These are phyloP conservation scores for Notoglanidium macrostoma DNA, from an alignment of 2,797 vertebrate genomes.

Conservation along the genomic window DNA sequence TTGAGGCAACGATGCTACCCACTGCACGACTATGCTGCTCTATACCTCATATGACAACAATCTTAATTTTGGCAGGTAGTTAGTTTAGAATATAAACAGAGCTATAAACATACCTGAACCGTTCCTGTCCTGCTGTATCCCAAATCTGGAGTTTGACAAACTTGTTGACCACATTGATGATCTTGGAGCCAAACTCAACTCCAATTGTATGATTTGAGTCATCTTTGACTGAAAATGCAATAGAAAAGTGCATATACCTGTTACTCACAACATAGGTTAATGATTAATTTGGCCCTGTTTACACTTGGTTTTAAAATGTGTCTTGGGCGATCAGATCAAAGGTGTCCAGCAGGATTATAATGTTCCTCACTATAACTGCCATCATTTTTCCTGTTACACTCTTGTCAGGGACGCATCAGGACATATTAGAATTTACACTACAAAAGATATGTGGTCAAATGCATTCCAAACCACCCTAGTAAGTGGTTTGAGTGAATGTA, in stretches of 20 bases:
- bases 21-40: not conserved
- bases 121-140: conserved; percentile 92
- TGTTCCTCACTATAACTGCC: too few relatives aligned
- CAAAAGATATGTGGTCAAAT: too few relatives aligned
- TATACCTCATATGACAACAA: not conserved
- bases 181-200: conserved; percentile 93
- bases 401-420: too few relatives aligned
- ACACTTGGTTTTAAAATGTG: too few relatives aligned
- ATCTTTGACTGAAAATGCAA: conserved; percentile 82
- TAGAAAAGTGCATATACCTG: not conserved
- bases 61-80: not conserved
- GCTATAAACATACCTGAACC: conserved; percentile 80
- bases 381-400: too few relatives aligned
- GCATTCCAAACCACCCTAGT: too few relatives aligned
- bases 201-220: conserved; percentile 95
- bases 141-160: conserved; percentile 93
- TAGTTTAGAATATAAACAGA: not conserved
- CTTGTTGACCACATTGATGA: conserved; percentile 91
- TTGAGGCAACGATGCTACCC: not conserved
- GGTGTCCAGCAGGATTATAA: too few relatives aligned
- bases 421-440: too few relatives aligned
- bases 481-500: too few relatives aligned
- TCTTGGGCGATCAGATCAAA: too few relatives aligned
- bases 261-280: not conserved
- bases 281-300: not conserved